Percentiles rank a stretch among this genome's conserved stretches.
These are phyloP conservation scores for Chloroclysta siterata DNA, from an alignment of 2,888 invertebrate species.

Conservation along the genomic window DNA sequence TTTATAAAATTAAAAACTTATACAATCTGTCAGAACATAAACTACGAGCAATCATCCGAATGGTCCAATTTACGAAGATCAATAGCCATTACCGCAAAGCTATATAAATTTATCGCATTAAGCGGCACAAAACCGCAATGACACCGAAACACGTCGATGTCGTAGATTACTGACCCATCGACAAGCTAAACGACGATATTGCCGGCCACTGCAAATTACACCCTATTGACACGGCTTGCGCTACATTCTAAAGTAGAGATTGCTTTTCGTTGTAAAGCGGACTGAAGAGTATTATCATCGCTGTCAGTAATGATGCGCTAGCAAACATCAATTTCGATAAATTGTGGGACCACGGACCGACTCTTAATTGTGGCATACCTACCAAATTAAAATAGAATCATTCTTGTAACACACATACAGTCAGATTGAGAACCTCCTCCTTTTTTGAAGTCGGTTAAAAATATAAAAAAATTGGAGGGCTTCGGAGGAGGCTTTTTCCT, in stretches of 20 bases:
- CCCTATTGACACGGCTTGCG: slow-evolving; percentile 13
- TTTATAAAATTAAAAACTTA: neutral
- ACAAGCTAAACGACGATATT: slow-evolving; percentile 15
- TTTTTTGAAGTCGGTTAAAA: too few species aligned
- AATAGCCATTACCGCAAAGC: slow-evolving; percentile 25
- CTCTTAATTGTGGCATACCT: too few species aligned
- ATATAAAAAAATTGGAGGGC: too few species aligned
- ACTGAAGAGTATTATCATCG: neutral
- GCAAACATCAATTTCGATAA: too few species aligned
- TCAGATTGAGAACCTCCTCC: too few species aligned
- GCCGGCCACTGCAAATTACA: slow-evolving; percentile 14
- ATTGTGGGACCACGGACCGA: too few species aligned
- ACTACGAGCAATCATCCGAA: slow-evolving; percentile 16
- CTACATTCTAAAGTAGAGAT: neutral
- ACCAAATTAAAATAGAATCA: too few species aligned
- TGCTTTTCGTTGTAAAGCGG: neutral
- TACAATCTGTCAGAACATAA: slow-evolving; percentile 18
- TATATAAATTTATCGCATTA: slow-evolving; percentile 24
- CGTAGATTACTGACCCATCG: slow-evolving; percentile 19
- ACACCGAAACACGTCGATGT: slow-evolving; percentile 17
- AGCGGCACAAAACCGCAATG: slow-evolving; percentile 28
- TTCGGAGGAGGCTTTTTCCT: too few species aligned
- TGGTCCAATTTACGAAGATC: slow-evolving; percentile 23
- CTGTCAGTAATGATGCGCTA: neutral
- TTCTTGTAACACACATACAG: too few species aligned